A percentile compares a stretch with the other conserved stretches of the same genome.
Conservation (phyloP, 2,797 vertebrate genomes). For the Adelosebastes latens region DNA sequence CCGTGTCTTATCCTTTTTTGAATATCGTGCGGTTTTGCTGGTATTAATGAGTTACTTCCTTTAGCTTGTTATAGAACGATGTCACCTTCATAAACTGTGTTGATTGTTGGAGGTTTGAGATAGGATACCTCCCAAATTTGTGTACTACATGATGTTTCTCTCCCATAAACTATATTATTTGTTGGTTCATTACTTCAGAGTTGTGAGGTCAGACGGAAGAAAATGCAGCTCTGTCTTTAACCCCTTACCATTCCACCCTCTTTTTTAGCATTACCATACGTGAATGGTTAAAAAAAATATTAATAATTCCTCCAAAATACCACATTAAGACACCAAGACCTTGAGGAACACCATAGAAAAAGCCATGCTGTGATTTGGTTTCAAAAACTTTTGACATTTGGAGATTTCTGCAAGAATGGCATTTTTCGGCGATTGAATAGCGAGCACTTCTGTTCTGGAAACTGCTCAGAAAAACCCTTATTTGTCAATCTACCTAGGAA, state of each 20-base stretch:
- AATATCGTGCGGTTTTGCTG: slow-evolving; percentile 37
- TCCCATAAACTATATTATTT: background rate
- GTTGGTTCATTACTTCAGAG: slow-evolving; percentile 2
- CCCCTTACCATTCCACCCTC: background rate
- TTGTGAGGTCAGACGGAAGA: background rate
- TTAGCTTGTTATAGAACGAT: slow-evolving; percentile 57
- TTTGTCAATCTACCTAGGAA: too few relatives aligned
- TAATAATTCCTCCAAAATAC: too few relatives aligned
- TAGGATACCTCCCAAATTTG: slow-evolving; percentile 47
- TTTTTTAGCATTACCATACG: too few relatives aligned
- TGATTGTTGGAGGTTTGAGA: slow-evolving; percentile 38
- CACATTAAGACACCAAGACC: too few relatives aligned
- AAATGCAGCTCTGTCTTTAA: background rate
- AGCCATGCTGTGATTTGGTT: too few relatives aligned
- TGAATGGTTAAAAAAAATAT: too few relatives aligned
- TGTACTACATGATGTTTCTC: slow-evolving; percentile 1
- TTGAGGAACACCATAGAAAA: too few relatives aligned
- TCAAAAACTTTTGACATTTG: too few relatives aligned
- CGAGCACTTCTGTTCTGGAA: too few relatives aligned
- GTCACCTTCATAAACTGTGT: slow-evolving; percentile 60
- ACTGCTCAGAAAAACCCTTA: too few relatives aligned
- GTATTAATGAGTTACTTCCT: slow-evolving; percentile 61
- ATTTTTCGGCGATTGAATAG: too few relatives aligned
- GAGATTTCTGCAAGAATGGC: too few relatives aligned
- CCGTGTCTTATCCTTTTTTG: slow-evolving; percentile 44